Percentiles rank a stretch among this genome's conserved stretches.
Evolutionary conservation across 2,888 invertebrate genomes (phyloP).

Genomic region (Disparrhopalites patrizii): DNA sequence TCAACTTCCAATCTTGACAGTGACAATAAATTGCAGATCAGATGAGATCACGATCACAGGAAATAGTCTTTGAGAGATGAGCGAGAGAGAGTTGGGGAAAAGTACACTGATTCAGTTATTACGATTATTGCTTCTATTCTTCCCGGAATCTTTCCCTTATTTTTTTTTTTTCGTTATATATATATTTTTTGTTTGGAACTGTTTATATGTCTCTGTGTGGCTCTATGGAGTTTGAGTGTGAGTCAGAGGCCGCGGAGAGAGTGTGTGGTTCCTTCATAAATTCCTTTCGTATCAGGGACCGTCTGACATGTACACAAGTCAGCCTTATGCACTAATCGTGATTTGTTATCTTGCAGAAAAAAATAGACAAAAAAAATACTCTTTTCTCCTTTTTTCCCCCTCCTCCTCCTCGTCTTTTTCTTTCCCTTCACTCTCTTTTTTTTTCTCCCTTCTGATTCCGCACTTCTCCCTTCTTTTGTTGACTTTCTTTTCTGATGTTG

Average conservation of each 20-base stretch:
- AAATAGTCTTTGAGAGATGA: constrained; percentile 2
- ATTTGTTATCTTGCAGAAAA: constrained; percentile 6
- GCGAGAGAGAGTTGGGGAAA: background rate
- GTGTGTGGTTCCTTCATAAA: constrained; percentile 20
- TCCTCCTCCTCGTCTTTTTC: too few species aligned
- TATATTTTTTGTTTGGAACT: too few species aligned
- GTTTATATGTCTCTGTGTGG: too few species aligned
- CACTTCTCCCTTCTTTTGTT: too few species aligned
- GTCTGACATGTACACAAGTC: constrained; percentile 17
- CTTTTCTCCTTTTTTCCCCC: background rate
- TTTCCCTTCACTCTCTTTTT: too few species aligned
- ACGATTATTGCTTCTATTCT: constrained; percentile 23
- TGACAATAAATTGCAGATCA: constrained; percentile 24
- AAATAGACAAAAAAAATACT: background rate
- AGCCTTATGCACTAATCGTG: constrained; percentile 21
- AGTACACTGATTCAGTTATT: constrained; percentile 25
- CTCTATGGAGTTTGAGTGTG: too few species aligned
- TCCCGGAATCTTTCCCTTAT: too few species aligned
- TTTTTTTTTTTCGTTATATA: too few species aligned
- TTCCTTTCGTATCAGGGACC: constrained; percentile 19
- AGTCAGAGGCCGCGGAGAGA: background rate
- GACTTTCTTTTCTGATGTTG: too few species aligned
- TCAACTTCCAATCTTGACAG: constrained; percentile 23
- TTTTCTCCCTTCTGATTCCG: too few species aligned
- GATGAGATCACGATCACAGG: constrained; percentile 23